Evolutionary conservation across 1,140 invertebrate species (phyloP).

Genomic region (Drosophila subpulchrella): DNA sequence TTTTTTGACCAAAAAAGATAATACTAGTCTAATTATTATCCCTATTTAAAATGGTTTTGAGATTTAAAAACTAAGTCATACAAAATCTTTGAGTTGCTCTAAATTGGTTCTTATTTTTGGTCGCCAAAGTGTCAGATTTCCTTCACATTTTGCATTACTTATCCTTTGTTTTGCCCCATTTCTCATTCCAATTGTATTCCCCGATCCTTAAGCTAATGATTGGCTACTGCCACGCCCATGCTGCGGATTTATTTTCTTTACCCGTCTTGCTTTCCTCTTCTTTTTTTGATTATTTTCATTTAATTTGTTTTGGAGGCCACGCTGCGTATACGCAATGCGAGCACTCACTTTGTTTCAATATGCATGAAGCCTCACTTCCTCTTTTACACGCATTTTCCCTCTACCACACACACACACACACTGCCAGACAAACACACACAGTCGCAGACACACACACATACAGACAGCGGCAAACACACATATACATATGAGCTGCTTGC

Average conservation of each 20-base stretch:
- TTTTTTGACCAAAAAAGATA: too few relatives aligned
- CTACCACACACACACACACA: constrained; percentile 16
- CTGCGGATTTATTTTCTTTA: background rate
- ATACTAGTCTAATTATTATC: too few relatives aligned
- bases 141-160: too few relatives aligned
- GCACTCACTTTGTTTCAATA: constrained; percentile 78
- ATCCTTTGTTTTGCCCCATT: background rate
- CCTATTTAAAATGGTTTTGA: too few relatives aligned
- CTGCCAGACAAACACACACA: constrained; percentile 3
- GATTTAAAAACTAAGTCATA: too few relatives aligned
- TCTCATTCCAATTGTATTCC: constrained; percentile 1
- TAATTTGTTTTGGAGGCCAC: constrained; percentile 46
- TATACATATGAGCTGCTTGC: constrained; percentile 21
- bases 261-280: constrained; percentile 1
- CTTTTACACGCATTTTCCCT: background rate
- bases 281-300: constrained; percentile 15
- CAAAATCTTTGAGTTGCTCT: too few relatives aligned
- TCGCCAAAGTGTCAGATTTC: background rate
- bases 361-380: constrained; percentile 51
- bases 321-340: constrained; percentile 73
- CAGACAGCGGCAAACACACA: constrained; percentile 10
- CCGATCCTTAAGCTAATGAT: constrained; percentile 59
- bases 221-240: constrained; percentile 28
- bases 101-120: too few relatives aligned
- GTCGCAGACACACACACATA: constrained; percentile 1